Evolutionary conservation across 2,113 vertebrate genomes (phyloP).

Genomic region (Catagonus wagneri): DNA sequence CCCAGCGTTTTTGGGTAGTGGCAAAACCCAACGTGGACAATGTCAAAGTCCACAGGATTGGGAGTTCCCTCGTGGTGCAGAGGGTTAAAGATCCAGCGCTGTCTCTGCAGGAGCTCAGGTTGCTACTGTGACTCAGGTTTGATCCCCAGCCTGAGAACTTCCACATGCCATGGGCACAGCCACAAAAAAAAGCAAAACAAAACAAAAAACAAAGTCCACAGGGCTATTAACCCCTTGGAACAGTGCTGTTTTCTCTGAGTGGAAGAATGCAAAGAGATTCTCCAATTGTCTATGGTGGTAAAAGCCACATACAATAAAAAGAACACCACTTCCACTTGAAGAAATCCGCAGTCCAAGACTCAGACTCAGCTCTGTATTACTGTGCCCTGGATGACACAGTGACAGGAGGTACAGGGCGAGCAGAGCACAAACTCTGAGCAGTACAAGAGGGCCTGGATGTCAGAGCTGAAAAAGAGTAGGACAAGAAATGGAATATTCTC

Average conservation of each 20-base stretch:
- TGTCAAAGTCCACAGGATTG: not conserved
- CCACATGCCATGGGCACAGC: too few species aligned
- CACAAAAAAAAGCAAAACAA: too few species aligned
- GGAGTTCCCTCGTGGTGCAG: too few species aligned
- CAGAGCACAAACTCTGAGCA: not conserved
- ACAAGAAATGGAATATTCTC: not conserved
- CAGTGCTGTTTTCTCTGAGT: not conserved
- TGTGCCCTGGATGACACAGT: conserved; percentile 61
- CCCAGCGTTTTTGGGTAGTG: not conserved
- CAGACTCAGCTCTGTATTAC: conserved; percentile 65
- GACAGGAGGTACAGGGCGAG: not conserved
- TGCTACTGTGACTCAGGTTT: too few species aligned
- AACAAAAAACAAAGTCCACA: not conserved
- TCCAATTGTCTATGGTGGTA: not conserved
- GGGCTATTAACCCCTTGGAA: not conserved
- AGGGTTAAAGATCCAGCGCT: too few species aligned
- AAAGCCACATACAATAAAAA: not conserved
- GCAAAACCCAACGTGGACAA: not conserved
- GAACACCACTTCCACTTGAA: conserved; percentile 52
- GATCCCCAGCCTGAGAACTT: too few species aligned
- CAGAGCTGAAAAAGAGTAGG: not conserved
- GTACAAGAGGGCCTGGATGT: not conserved
- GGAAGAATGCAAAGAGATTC: not conserved
- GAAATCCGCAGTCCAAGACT: conserved; percentile 20
- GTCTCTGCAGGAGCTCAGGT: too few species aligned